Percentiles rank a stretch among this genome's conserved stretches.
These are phyloP conservation scores for Idris sp. DNA, from an alignment of 1,140 invertebrate genomes.

Conservation along the genomic window DNA sequence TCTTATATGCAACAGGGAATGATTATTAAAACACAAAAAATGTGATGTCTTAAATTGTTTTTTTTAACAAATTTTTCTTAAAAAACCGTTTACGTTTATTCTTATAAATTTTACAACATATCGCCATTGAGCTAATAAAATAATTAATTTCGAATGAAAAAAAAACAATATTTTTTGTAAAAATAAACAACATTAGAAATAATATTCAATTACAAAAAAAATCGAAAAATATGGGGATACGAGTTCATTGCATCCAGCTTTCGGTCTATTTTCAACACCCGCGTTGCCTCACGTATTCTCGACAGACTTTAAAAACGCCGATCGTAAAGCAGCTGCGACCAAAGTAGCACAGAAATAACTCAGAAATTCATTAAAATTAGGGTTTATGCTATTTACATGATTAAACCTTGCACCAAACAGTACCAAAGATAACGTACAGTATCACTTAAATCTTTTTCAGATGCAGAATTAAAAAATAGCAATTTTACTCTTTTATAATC, in stretches of 20 bases:
- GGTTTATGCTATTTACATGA: constrained; percentile 8
- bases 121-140: too few relatives aligned
- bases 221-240: constrained; percentile 26
- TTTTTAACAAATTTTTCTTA: not conserved
- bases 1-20: not conserved
- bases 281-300: constrained; percentile 31
- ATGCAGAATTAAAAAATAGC: too few relatives aligned
- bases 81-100: too few relatives aligned
- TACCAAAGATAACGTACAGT: too few relatives aligned
- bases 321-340: constrained; percentile 44
- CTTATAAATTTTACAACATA: too few relatives aligned
- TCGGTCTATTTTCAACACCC: constrained; percentile 38
- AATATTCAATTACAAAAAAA: not conserved
- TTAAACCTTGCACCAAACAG: not conserved
- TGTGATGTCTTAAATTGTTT: not conserved
- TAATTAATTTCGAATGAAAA: too few relatives aligned
- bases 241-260: constrained; percentile 34
- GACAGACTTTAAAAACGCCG: constrained; percentile 43
- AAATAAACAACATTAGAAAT: not conserved
- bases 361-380: constrained; percentile 35
- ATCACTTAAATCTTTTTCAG: too few relatives aligned
- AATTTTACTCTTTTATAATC: too few relatives aligned
- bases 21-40: too few relatives aligned
- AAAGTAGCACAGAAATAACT: constrained; percentile 40
- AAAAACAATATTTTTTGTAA: too few relatives aligned